Evolutionary conservation across 2,113 vertebrate genomes (phyloP), one percentile per base, ranked within the genome.

Genomic region (Dipodomys ordii): DNA sequence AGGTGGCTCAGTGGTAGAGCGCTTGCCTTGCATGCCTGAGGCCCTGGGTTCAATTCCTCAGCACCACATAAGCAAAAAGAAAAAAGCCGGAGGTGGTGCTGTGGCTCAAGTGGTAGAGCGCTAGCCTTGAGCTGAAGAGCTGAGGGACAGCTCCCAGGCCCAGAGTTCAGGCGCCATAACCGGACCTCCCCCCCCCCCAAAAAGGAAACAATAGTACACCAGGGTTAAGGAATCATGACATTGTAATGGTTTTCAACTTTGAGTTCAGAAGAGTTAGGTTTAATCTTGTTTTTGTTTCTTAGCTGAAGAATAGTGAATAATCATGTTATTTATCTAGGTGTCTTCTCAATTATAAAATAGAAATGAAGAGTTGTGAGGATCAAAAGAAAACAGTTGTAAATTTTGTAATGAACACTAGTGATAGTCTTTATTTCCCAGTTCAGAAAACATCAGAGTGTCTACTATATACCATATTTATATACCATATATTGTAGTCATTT

Each of bases 281-380:
- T 71, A 13, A 69, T 30, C 28, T 77, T 94, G 25, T 28, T 72
- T 79, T 83, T 78, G 16, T 81, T 92, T 94, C 44, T 73, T 72
- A 64, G 28, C 35, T 39, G 39, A 60, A 82, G 35, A 64, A 78
- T 18, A 80, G 60, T 19, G 64, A 68, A 30, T 69, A 69, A 60
- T 39, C 7, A 64, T 2, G 62, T 83, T n/a, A 72, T 91, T 87
- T 83, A 28, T 32, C 39, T 22, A 3, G 20, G 49, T 74, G 57
- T 22, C 60, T 53, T 86, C 32, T 89, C 69, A 32, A 85, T 16
- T 86, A 67, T 62, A 39, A 86, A 86, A 65, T 57, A 46, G 25
- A 65, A 53, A 65, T 60, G 20, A 20, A 77, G 3, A 69, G 53
- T 88, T 77, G 39, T 32, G 46, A 86, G 30, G 32, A 82, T 94